Percentiles rank a stretch among this genome's conserved stretches.
These are phyloP conservation scores for Odobenus rosmarus DNA, from an alignment of 2,113 vertebrate genomes.

Conservation along the genomic window DNA sequence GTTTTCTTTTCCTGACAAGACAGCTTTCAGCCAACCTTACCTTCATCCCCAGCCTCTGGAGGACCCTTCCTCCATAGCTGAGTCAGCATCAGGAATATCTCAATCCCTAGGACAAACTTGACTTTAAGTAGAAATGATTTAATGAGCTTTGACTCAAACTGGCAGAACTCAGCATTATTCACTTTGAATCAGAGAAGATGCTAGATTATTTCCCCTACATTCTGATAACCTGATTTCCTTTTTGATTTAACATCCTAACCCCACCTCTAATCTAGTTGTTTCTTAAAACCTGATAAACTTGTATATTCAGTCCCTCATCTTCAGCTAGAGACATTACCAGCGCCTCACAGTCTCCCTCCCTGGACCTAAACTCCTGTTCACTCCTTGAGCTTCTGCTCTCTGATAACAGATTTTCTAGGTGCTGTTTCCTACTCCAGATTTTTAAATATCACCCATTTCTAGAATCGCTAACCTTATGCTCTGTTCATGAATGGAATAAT, in stretches of 20 bases:
- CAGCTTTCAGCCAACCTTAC: background rate
- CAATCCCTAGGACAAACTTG: background rate
- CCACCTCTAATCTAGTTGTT: background rate
- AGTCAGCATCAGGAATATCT: background rate
- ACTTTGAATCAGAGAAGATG: background rate
- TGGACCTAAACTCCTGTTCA: background rate
- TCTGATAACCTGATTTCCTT: background rate
- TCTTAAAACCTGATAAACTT: background rate
- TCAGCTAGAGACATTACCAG: background rate
- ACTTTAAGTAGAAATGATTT: background rate
- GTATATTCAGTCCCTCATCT: background rate
- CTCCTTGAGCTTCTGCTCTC: background rate
- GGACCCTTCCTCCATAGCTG: background rate
- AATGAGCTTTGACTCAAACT: background rate
- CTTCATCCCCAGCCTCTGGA: background rate
- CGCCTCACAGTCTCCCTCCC: background rate
- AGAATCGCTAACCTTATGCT: background rate
- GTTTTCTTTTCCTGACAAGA: background rate
- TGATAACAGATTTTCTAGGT: background rate
- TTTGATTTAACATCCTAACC: background rate
- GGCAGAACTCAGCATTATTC: background rate
- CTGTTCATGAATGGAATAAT: background rate
- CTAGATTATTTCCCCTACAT: background rate
- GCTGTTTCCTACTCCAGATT: background rate
- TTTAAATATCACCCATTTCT: background rate